phyloP scores from a whole-genome alignment of 2,888 invertebrate species.

The Rotaria macrura region DNA sequence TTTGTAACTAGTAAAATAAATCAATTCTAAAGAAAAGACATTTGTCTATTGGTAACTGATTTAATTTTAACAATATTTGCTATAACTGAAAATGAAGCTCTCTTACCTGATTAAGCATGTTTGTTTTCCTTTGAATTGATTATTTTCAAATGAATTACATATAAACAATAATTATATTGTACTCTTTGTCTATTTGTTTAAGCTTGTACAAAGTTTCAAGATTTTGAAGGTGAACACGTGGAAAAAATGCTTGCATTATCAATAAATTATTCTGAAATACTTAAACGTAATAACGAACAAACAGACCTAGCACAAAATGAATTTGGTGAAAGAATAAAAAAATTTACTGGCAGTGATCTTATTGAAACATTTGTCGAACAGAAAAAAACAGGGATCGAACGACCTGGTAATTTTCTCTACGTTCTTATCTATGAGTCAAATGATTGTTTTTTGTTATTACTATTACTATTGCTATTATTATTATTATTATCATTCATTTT shows the following conservation, averaged over 20 bases:
- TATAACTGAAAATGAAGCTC: too few species aligned
- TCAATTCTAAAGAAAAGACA: too few species aligned
- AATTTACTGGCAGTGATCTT: neutral
- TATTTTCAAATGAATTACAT: too few species aligned
- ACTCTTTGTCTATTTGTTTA: neutral
- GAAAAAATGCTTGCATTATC: conserved; percentile 24
- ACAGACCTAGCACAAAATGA: conserved; percentile 14
- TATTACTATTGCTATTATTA: neutral
- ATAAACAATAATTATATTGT: neutral
- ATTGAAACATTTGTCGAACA: conserved; percentile 26
- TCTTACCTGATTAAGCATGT: too few species aligned
- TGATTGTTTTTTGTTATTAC: neutral
- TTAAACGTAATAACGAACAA: conserved; percentile 3
- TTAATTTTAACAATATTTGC: too few species aligned
- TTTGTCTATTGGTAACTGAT: too few species aligned
- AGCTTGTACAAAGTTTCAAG: conserved; percentile 30
- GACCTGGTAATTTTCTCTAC: conserved; percentile 11
- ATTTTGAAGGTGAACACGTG: conserved; percentile 25
- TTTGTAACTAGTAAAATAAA: too few species aligned
- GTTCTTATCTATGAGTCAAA: neutral
- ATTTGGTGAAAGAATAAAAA: conserved; percentile 20
- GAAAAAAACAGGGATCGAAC: conserved; percentile 25
- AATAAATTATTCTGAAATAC: conserved; percentile 17
- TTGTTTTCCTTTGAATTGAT: too few species aligned
- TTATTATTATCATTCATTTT: neutral